Evolutionary conservation across 2,888 invertebrate species (phyloP).

Genomic region (Cryptus armator): DNA sequence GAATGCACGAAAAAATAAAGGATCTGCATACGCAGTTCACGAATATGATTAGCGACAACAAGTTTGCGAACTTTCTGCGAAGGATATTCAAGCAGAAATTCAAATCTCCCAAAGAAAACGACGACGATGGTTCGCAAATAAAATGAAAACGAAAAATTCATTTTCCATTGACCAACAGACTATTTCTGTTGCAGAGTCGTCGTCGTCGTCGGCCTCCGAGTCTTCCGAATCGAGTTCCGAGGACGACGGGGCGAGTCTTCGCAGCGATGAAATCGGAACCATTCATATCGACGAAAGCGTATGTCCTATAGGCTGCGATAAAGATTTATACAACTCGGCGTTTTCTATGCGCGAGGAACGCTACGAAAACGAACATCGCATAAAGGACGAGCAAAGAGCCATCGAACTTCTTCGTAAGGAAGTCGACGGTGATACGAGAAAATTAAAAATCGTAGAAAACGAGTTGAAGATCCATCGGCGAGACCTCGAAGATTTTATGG

Average conservation of each 20-base stretch:
- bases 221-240: conserved; percentile 84
- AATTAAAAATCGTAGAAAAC: conserved; percentile 86
- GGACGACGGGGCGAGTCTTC: conserved; percentile 87
- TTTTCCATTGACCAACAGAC: too few relatives aligned
- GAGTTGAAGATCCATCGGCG: conserved; percentile 87
- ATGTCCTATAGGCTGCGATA: conserved; percentile 91
- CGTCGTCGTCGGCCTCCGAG: conserved; percentile 86
- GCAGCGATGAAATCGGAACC: conserved; percentile 87
- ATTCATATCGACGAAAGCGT: conserved; percentile 90
- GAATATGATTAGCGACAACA: conserved; percentile 89
- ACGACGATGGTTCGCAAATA: conserved; percentile 85
- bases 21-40: conserved; percentile 87
- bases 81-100: conserved; percentile 94
- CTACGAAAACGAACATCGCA: conserved; percentile 87
- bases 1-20: conserved; percentile 85
- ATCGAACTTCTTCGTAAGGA: conserved; percentile 88
- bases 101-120: conserved; percentile 89
- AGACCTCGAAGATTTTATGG: conserved; percentile 89
- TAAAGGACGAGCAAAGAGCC: conserved; percentile 87
- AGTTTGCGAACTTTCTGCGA: conserved; percentile 92
- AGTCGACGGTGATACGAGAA: conserved; percentile 87
- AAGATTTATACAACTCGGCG: conserved; percentile 89
- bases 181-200: conserved; percentile 59
- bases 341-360: conserved; percentile 88
- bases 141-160: background rate